Evolutionary conservation across 1,140 invertebrate species (phyloP).

Genomic region (Orchesella cincta): DNA sequence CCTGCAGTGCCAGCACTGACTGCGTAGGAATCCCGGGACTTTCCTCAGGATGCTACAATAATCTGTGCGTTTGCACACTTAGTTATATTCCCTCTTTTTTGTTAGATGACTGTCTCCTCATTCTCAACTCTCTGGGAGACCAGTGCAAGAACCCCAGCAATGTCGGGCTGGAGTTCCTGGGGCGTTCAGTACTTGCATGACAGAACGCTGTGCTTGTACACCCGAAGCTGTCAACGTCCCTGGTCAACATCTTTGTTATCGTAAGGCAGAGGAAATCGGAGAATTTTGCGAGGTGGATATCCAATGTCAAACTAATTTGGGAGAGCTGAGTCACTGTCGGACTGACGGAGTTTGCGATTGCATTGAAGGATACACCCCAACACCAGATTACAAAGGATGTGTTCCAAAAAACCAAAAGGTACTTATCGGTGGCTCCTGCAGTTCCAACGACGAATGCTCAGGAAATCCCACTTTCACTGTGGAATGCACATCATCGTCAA

Average conservation of each 20-base stretch:
- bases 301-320: not conserved
- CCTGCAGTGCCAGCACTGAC: too few species aligned
- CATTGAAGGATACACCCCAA: not conserved
- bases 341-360: not conserved
- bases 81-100: too few species aligned
- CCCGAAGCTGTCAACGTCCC: not conserved
- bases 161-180: not conserved
- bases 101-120: not conserved
- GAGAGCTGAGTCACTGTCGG: not conserved
- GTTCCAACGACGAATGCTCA: too few species aligned
- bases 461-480: too few species aligned
- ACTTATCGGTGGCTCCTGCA: too few species aligned
- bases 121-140: not conserved
- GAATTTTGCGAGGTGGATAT: not conserved
- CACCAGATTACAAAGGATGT: too few species aligned
- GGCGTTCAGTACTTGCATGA: not conserved
- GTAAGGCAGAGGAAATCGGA: not conserved
- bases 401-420: too few species aligned
- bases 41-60: too few species aligned
- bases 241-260: not conserved
- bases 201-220: not conserved
- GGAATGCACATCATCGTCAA: too few species aligned
- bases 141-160: not conserved
- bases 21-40: too few species aligned
- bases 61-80: too few species aligned